Evolutionary conservation across 2,113 vertebrate species (phyloP), one percentile per base, ranked within the genome.

Genomic region (Neolamprologus variostigma): DNA sequence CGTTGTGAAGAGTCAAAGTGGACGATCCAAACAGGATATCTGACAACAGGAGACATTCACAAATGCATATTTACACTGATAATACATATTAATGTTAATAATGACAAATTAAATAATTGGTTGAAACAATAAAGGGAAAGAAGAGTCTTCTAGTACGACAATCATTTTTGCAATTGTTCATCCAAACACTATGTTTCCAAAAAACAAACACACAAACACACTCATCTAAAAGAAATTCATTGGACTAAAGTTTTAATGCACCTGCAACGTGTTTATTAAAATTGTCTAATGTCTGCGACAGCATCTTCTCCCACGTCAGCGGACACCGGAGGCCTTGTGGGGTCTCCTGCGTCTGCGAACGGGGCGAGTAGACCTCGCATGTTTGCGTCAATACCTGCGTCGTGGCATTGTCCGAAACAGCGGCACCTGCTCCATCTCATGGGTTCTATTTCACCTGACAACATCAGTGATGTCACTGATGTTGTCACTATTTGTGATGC

Each of bases 401-500:
- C 1, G 0, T 61, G 26, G 1, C 26, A 17, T 61, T 31, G 14
- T 9, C 26, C 26, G 1, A 6, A 61, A 31, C 5, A 1, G 26
- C 8, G 14, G 57, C 3, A 59, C 26, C 57, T 61, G 57, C 57
- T 61, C 57, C 14, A 0, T 61, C 26, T 61, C 57, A 17, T 31
- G 57, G 55, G 57, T 17, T 61, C 26, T 31, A 61, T 61, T 61
- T 31, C 57, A 61, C 57, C 57, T 31, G 26, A 26, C 26, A 26
- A 26, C 26, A 26, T 26, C 26, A 26, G 26, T 21, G 21, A 21
- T 21, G 21, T 21, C 21, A 21, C 21, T 26, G 26, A 26, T 26
- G 54, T 55, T 55, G 8, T 59, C 57, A 2, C 16, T 61, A 33
- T 31, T 61, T 1, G 8, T 6, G 26, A 31, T 61, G 14, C 57